A percentile compares a stretch with the other conserved stretches of the same genome.
Conservation (phyloP, 1,140 invertebrate genomes). For the Tenebrio molitor region DNA sequence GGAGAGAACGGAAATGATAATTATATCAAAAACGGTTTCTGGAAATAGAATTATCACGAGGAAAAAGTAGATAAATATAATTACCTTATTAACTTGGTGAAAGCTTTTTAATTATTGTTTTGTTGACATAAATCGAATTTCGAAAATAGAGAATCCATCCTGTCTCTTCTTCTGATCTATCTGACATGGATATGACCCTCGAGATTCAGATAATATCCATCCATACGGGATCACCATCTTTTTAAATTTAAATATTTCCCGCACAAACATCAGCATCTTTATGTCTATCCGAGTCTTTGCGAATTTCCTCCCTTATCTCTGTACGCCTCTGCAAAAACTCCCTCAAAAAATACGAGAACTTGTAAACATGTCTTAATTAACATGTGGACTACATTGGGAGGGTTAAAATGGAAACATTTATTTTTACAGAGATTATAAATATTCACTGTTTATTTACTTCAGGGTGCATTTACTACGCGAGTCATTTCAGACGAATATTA, state of each 20-base stretch:
- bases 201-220: slow-evolving; percentile 17
- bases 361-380: slow-evolving; percentile 19
- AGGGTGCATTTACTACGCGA: neutral
- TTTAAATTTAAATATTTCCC: slow-evolving; percentile 34
- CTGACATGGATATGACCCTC: slow-evolving; percentile 16
- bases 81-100: slow-evolving; percentile 3
- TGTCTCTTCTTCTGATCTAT: neutral
- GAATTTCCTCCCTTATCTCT: slow-evolving; percentile 16
- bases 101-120: slow-evolving; percentile 11
- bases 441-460: neutral
- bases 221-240: slow-evolving; percentile 23
- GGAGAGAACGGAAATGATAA: slow-evolving; percentile 16
- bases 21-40: neutral
- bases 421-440: neutral
- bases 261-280: slow-evolving; percentile 25
- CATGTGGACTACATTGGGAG: too few relatives aligned
- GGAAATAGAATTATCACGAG: slow-evolving; percentile 27
- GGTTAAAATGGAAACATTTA: neutral
- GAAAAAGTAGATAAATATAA: slow-evolving; percentile 17
- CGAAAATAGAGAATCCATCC: neutral
- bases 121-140: neutral
- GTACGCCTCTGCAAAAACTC: too few relatives aligned
- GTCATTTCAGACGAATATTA: neutral
- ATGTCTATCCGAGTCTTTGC: slow-evolving; percentile 9
- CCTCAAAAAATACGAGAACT: too few relatives aligned